Percentiles rank a stretch among this genome's conserved stretches.
Conservation (phyloP, 1,140 invertebrate genomes). For the Drosophila ficusphila region DNA sequence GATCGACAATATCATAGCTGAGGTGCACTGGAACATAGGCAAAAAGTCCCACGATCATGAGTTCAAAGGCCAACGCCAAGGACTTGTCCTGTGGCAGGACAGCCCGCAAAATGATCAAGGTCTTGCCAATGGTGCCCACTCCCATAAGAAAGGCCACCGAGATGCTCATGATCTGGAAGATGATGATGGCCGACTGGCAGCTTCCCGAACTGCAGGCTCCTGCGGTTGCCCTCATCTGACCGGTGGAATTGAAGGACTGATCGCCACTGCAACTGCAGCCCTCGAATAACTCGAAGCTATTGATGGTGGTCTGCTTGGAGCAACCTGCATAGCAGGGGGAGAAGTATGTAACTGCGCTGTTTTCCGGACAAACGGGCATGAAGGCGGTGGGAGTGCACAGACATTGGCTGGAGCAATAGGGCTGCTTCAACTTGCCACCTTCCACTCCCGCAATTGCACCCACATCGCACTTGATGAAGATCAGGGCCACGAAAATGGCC, state of each 20-base stretch:
- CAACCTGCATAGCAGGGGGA: constrained; percentile 91
- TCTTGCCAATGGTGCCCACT: constrained; percentile 85
- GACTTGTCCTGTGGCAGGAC: constrained; percentile 86
- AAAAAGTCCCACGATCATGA: constrained; percentile 85
- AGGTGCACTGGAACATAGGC: constrained; percentile 86
- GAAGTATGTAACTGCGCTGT: constrained; percentile 86
- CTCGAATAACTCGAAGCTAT: constrained; percentile 84
- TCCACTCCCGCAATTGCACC: constrained; percentile 84
- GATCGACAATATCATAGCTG: constrained; percentile 85
- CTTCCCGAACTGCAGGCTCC: constrained; percentile 85
- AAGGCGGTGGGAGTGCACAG: constrained; percentile 87
- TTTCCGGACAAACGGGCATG: constrained; percentile 88
- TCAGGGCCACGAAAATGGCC: constrained; percentile 85
- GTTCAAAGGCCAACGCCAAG: constrained; percentile 86
- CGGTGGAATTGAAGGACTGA: constrained; percentile 35
- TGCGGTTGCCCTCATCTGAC: constrained; percentile 74
- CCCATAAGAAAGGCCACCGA: constrained; percentile 83
- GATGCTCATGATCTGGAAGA: constrained; percentile 85
- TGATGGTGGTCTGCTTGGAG: constrained; percentile 70
- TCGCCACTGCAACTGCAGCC: constrained; percentile 85
- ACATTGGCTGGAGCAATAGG: constrained; percentile 87
- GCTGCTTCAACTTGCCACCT: constrained; percentile 84
- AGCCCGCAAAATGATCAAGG: constrained; percentile 86
- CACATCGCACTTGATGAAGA: constrained; percentile 87
- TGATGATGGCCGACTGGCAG: constrained; percentile 85